Base-by-base conservation (phyloP, 2,797 vertebrate species). In the Discoglossus pictus region DNA sequence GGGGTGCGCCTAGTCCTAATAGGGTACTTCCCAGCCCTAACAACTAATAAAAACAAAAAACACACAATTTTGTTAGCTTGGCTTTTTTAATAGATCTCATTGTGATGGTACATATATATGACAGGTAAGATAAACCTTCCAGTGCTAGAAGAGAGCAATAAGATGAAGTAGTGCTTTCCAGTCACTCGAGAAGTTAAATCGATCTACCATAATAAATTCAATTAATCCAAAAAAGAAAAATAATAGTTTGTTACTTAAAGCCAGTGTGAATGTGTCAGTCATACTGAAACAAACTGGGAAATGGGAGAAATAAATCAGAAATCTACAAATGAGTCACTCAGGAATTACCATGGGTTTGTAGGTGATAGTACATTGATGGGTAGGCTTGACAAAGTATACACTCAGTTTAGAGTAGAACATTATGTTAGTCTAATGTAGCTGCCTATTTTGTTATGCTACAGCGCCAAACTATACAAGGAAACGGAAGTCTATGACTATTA, bases 51-150 rank as follows among this genome's bases (percentile, higher is more conserved):
- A 31, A 60, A 43, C 7, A 38, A 7, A 60, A 39, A 34, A 12
- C n/a, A 16, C 7, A 6, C 1, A 34, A 2, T 64, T 42, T 7
- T 9, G 31, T 44, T 38, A 10, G 12, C 23, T 60, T 44, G 15
- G 2, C 27, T 70, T 31, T 8, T 31, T 63, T 70, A 70, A 48
- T 70, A 39, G 23, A 50, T 63, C 2, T 55, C n/a, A 56, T 15
- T 17, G 36, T 27, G 58, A 61, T 31, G 50, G 18, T 35, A 55
- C 58, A 62, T n/a, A 25, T 61, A 61, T 38, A 61, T 38, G 61
- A 68, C 58, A 48, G 8, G 34, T 46, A 39, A 38, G 34, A 27
- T 50, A 3, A 39, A 48, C 12, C 13, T 21, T 34, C 21, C 15
- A 24, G 12, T 24, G 24, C 17, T 62, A 35, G 23, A 40, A 5